Base-by-base conservation (phyloP, 2,113 vertebrate genomes). In the Oryzias melastigma region DNA sequence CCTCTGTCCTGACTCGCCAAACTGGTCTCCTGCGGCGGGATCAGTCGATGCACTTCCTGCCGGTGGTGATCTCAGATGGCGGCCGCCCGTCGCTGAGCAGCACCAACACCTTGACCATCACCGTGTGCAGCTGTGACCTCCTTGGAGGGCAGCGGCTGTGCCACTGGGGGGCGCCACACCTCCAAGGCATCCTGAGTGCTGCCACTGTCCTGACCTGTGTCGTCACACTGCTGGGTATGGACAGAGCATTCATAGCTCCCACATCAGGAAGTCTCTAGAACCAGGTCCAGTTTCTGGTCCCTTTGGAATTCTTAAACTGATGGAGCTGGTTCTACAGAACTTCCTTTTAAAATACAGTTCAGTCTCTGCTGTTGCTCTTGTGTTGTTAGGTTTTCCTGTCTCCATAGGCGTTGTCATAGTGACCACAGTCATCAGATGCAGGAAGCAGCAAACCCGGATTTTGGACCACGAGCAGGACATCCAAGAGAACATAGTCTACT, bases 401-500 rank as follows among this genome's bases (percentile, higher is more conserved):
- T 65, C 51, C 20, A 13, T 54, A 83, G 71, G 67, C 51, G 50
- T 80, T 3, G 3, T 43, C 54, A 35, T 66, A 47, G 52, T 83
- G 18, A 60, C 20, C 0, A n/a, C 24, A 4, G 35, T 49, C 18
- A 15, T 80, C 47, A 68, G 59, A 22, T 19, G 89, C 70, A 78
- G 94, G 43, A 77, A 92, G 41, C 92, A 91, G 85, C 93, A 94
- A 20, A 93, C 94, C 8, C 90, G 94, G n/a, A 92, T 94, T 16
- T 88, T 93, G 42, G 93, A 95, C 0, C 92, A 95, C 15, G 95
- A 97, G 64, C 81, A 92, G 35, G 95, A 95, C 20, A 91, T 96
- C 63, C 76, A 92, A 54, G 96, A 98, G 70, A 98, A 98, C 35
- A 95, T 97, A 0, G 95, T 97, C 3, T 79, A 93, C 16, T 97